These are phyloP conservation scores for Ceratothoa steindachneri DNA, from an alignment of 2,888 invertebrate genomes.

Conservation along the genomic window DNA sequence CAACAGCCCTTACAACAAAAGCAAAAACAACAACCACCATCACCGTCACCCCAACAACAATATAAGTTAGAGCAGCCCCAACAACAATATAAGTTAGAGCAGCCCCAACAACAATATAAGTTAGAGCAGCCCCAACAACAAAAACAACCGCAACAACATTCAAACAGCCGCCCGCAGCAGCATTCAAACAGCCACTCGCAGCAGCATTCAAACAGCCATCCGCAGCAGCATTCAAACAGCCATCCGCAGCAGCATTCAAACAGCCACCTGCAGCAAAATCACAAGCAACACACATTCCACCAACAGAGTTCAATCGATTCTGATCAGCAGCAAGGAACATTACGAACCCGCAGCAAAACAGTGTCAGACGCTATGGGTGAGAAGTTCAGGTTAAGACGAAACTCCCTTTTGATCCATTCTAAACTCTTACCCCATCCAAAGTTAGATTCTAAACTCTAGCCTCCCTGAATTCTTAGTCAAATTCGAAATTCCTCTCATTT, in stretches of 20 bases:
- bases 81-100: not conserved
- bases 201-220: slow-evolving; percentile 15
- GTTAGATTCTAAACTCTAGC: too few species aligned
- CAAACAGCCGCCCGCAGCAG: slow-evolving; percentile 52
- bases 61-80: not conserved
- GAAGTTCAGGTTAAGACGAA: slow-evolving; percentile 36
- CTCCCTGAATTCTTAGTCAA: too few species aligned
- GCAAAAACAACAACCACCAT: not conserved
- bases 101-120: not conserved
- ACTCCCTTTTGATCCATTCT: not conserved
- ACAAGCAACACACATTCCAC: slow-evolving; percentile 53
- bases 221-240: slow-evolving; percentile 53
- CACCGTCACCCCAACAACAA: not conserved
- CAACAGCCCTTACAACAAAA: not conserved
- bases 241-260: not conserved
- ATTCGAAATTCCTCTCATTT: too few species aligned
- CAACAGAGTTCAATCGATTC: slow-evolving; percentile 30
- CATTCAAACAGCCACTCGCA: slow-evolving; percentile 53
- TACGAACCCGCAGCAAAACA: slow-evolving; percentile 84
- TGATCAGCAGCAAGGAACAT: slow-evolving; percentile 51
- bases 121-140: slow-evolving; percentile 3
- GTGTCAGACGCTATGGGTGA: slow-evolving; percentile 76
- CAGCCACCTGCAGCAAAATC: slow-evolving; percentile 51
- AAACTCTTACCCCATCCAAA: too few species aligned
- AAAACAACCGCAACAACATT: not conserved